Conservation (phyloP, 2,888 invertebrate genomes). For the Eremobia ochroleuca region DNA sequence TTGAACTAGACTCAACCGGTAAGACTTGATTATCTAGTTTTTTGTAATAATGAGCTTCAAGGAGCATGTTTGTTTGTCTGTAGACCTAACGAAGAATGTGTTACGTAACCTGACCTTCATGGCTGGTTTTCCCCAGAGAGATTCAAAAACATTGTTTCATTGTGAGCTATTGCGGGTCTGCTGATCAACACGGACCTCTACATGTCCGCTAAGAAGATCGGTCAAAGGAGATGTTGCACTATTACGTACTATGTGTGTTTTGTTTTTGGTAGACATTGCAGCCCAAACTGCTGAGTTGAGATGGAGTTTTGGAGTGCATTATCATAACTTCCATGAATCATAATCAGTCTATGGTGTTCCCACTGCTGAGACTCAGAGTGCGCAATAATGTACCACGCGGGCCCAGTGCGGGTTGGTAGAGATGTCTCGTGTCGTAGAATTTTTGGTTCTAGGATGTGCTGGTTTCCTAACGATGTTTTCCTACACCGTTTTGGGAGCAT, state of each 20-base stretch:
- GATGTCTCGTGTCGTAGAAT: neutral
- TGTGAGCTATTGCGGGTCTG: slow-evolving; percentile 10
- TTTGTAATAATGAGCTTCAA: slow-evolving; percentile 43
- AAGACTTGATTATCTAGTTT: slow-evolving; percentile 52
- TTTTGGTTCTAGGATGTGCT: neutral
- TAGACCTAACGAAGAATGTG: slow-evolving; percentile 48
- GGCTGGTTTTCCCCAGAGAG: slow-evolving; percentile 40
- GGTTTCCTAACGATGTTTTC: neutral
- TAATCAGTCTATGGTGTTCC: neutral
- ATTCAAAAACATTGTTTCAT: slow-evolving; percentile 36
- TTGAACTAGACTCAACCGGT: slow-evolving; percentile 37
- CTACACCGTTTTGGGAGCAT: too few species aligned
- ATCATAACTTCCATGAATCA: neutral
- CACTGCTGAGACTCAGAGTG: neutral
- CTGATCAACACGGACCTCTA: slow-evolving; percentile 20
- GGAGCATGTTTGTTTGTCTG: slow-evolving; percentile 34
- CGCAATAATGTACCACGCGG: neutral
- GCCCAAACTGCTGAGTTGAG: neutral
- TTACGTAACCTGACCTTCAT: slow-evolving; percentile 41
- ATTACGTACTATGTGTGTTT: neutral
- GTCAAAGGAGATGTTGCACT: slow-evolving; percentile 20
- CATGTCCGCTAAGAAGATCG: slow-evolving; percentile 6
- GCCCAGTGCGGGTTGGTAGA: neutral
- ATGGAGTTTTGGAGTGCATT: neutral
- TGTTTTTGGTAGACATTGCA: slow-evolving; percentile 1